Conservation (phyloP, 2,113 vertebrate genomes). For the Silurus glanis region DNA sequence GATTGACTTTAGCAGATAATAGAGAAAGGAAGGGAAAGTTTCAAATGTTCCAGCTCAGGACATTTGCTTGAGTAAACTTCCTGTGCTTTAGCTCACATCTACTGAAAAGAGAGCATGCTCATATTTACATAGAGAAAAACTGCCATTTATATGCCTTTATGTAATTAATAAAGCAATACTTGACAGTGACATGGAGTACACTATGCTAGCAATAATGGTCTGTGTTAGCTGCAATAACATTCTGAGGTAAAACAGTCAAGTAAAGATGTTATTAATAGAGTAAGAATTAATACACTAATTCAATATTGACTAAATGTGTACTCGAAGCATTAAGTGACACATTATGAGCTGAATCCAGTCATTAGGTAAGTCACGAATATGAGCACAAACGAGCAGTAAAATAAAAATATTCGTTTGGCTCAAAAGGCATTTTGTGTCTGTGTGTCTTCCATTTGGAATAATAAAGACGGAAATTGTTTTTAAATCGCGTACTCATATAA, state of each 20-base stretch:
- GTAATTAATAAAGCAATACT: not conserved
- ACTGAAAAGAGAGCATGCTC: not conserved
- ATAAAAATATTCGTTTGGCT: not conserved
- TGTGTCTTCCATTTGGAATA: not conserved
- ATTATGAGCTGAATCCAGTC: not conserved
- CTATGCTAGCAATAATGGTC: not conserved
- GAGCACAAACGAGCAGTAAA: not conserved
- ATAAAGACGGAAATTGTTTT: constrained; percentile 3
- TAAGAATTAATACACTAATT: not conserved
- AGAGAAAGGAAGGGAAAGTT: not conserved
- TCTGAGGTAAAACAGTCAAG: not conserved
- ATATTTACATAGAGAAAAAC: not conserved
- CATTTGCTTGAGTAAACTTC: not conserved
- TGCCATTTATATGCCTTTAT: not conserved
- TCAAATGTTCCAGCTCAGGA: not conserved
- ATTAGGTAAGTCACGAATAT: not conserved
- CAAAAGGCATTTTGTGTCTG: not conserved
- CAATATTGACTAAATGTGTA: not conserved
- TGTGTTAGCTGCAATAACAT: not conserved
- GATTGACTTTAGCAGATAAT: not conserved
- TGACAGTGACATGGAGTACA: not conserved
- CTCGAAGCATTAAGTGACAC: not conserved
- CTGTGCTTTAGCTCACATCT: not conserved
- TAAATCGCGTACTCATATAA: not conserved
- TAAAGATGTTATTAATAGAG: not conserved